Conservation (phyloP, 2,888 invertebrate species). For the Polymixis lichenea region DNA sequence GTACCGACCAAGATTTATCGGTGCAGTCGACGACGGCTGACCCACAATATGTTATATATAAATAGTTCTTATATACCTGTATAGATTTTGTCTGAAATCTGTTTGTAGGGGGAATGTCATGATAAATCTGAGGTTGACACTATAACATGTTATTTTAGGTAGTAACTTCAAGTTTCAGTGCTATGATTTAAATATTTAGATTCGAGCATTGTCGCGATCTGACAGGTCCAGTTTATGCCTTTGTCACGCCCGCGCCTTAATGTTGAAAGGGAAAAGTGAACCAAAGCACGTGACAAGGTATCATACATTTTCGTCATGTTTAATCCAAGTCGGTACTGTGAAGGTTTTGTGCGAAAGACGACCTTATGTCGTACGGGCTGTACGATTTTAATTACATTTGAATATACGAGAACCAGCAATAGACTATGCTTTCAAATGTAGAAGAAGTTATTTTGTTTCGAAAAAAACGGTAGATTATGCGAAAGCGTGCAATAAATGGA, state of each 20-base stretch:
- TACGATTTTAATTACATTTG: no score
- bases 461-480: no score
- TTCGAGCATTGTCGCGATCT: constrained; percentile 14
- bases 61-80: constrained; percentile 11
- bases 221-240: constrained; percentile 24
- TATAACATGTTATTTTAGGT: constrained; percentile 35
- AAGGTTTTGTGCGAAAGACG: no score
- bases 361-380: no score
- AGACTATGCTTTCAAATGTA: no score
- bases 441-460: no score
- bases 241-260: background rate
- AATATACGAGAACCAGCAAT: no score
- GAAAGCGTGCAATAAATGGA: no score
- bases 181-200: constrained; percentile 35
- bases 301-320: background rate
- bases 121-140: constrained; percentile 51
- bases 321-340: background rate
- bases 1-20: constrained; percentile 69
- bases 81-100: constrained; percentile 39
- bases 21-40: constrained; percentile 54
- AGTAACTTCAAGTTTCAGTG: constrained; percentile 41
- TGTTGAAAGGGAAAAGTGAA: background rate
- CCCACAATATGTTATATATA: constrained; percentile 56
- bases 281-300: background rate
- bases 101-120: constrained; percentile 47